phyloP scores from a whole-genome alignment of 2,888 invertebrate genomes.

The Metalampra italica region DNA sequence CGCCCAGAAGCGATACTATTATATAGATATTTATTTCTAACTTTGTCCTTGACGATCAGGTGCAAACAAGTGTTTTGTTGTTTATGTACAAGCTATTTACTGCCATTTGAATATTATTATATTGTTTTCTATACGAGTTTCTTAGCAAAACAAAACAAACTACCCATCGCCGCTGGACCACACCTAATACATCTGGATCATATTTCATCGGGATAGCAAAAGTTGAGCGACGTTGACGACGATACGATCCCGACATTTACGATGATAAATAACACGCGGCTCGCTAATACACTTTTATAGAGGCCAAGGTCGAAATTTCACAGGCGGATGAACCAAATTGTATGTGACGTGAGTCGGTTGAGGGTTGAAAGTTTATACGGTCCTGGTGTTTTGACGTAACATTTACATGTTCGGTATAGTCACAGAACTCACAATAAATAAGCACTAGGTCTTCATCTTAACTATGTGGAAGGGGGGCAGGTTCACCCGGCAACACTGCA shows the following conservation, averaged over 20 bases:
- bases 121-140: background rate
- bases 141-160: background rate
- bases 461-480: no score
- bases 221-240: slow-evolving; percentile 16
- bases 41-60: no score
- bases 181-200: slow-evolving; percentile 3
- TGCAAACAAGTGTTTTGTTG: no score
- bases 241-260: slow-evolving; percentile 8
- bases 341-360: background rate
- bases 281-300: background rate
- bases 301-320: slow-evolving; percentile 3
- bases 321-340: background rate
- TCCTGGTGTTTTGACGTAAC: no score
- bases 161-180: background rate
- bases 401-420: no score
- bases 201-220: slow-evolving; percentile 16
- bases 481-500: no score
- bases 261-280: slow-evolving; percentile 12
- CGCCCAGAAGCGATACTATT: no score
- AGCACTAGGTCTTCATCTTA: no score
- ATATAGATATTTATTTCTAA: no score
- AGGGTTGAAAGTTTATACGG: background rate
- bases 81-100: no score
- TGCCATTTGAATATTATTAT: background rate
- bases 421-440: no score